These are phyloP conservation scores for Homarus gammarus DNA, from an alignment of 2,888 invertebrate genomes.

Conservation along the genomic window DNA sequence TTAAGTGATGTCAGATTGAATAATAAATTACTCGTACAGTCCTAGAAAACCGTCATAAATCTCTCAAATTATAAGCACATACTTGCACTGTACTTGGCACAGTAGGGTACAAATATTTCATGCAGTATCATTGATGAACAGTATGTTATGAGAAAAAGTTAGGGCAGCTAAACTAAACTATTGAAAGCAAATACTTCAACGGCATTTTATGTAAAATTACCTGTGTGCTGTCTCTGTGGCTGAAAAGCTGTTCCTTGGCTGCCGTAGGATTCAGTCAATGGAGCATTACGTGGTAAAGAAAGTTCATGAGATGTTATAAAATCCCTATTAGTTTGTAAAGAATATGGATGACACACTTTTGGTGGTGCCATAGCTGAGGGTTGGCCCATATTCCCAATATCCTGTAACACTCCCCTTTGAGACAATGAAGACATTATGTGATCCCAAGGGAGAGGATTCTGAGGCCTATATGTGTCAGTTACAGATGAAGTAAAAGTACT, in stretches of 20 bases:
- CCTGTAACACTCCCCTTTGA: not conserved
- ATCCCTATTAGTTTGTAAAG: not conserved
- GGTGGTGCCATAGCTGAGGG: not conserved
- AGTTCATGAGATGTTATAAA: constrained; percentile 3
- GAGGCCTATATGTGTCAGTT: not conserved
- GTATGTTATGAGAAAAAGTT: not conserved
- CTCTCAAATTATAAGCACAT: not conserved
- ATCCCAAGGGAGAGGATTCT: not conserved
- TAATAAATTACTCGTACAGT: not conserved
- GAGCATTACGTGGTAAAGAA: not conserved
- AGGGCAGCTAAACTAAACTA: not conserved
- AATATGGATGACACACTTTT: not conserved
- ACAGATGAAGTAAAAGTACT: not conserved
- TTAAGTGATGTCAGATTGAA: not conserved
- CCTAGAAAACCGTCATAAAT: not conserved
- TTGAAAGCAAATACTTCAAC: not conserved
- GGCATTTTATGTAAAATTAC: not conserved
- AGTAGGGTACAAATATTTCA: too few relatives aligned
- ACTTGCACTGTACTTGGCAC: not conserved
- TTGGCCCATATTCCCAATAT: not conserved
- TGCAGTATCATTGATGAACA: not conserved
- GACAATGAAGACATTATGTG: not conserved
- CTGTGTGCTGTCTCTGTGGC: constrained; percentile 36
- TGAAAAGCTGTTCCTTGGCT: not conserved
- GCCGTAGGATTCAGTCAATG: not conserved